phyloP scores from a whole-genome alignment of 2,113 vertebrate species.

The Dipodomys spectabilis region DNA sequence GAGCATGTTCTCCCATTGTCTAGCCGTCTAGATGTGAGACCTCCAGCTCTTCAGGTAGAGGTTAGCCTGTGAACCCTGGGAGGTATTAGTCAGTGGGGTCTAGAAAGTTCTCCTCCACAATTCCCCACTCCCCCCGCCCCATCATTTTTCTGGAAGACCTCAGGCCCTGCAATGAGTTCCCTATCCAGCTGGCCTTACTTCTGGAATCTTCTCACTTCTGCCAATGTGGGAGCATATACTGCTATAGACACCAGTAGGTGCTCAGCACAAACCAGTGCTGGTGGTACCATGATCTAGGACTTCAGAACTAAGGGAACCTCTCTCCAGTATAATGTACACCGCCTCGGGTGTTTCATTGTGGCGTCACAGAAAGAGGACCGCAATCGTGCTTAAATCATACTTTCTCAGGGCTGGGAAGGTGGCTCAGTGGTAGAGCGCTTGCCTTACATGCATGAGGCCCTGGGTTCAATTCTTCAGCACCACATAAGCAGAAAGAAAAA shows the following conservation, averaged over 20 bases:
- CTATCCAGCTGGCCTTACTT: neutral
- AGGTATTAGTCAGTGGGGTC: neutral
- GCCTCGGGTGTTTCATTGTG: neutral
- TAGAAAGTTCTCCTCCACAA: neutral
- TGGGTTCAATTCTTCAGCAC: too few relatives aligned
- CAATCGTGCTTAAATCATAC: neutral
- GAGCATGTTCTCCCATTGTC: too few relatives aligned
- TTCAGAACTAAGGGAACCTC: neutral
- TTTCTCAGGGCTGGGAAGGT: neutral
- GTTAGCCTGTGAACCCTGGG: neutral
- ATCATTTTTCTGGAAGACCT: neutral
- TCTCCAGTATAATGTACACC: neutral
- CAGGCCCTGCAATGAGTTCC: neutral
- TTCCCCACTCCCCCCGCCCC: accelerated
- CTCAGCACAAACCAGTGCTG: neutral
- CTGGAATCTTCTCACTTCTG: neutral
- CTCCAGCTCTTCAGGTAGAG: neutral
- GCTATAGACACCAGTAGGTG: neutral
- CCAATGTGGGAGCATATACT: neutral
- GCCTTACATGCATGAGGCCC: too few relatives aligned
- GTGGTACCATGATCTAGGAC: neutral
- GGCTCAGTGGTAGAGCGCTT: too few relatives aligned
- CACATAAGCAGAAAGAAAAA: too few relatives aligned
- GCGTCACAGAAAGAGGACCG: too few relatives aligned
- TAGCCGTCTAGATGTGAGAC: neutral